Percentiles rank a stretch among this genome's conserved stretches.
These are phyloP conservation scores for Cichlasoma orientale DNA, from an alignment of 2,797 vertebrate species.

Conservation along the genomic window DNA sequence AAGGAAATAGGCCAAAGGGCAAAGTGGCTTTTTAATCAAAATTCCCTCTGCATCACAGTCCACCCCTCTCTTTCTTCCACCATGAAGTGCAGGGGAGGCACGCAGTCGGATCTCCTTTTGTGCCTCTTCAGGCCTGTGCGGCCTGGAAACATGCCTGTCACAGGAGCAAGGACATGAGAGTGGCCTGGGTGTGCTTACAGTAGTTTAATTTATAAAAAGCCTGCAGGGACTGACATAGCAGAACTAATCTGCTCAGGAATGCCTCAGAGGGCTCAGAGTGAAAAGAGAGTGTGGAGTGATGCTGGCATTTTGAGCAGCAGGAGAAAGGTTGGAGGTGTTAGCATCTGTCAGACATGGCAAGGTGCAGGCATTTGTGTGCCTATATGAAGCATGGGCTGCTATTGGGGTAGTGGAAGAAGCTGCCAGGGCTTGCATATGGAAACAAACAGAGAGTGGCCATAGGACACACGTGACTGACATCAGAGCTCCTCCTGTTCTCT, in stretches of 20 bases:
- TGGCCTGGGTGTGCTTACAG: neutral
- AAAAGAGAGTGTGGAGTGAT: neutral
- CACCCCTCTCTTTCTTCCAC: neutral
- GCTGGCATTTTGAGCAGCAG: conserved; percentile 30
- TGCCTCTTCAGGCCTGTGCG: neutral
- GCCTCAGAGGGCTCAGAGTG: conserved; percentile 12
- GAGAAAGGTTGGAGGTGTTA: conserved; percentile 53
- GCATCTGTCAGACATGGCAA: conserved; percentile 16
- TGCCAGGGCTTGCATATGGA: neutral
- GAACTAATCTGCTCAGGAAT: conserved; percentile 62
- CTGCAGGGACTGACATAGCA: conserved; percentile 21
- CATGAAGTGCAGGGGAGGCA: conserved; percentile 33
- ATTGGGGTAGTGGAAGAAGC: neutral
- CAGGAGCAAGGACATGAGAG: conserved; percentile 8
- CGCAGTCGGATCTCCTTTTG: neutral
- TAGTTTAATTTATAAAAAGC: conserved; percentile 28
- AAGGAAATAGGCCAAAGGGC: conserved; percentile 44
- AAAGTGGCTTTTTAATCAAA: conserved; percentile 3
- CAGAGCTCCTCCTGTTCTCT: neutral
- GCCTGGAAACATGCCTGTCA: conserved; percentile 52
- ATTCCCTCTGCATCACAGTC: neutral
- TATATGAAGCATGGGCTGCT: neutral
- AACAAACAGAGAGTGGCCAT: neutral
- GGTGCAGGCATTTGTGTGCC: neutral
- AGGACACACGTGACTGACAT: neutral